These are phyloP conservation scores for Erynnis tages DNA, from an alignment of 2,888 invertebrate genomes.

Conservation along the genomic window DNA sequence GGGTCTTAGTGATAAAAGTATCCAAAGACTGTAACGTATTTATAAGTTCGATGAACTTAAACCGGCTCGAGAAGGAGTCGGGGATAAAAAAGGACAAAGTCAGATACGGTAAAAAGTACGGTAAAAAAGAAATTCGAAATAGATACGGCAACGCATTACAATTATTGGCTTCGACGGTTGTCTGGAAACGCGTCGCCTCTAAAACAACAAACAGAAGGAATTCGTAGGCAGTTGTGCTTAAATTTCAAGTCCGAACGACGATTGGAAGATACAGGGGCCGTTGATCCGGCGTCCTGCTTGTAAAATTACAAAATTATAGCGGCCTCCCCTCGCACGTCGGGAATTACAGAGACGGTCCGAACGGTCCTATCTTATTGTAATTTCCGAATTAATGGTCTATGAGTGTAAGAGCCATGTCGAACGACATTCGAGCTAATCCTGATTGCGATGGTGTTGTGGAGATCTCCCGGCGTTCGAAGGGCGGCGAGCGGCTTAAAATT, in stretches of 20 bases:
- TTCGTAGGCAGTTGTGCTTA: conserved; percentile 38
- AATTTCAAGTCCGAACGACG: conserved; percentile 26
- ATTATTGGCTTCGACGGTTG: conserved; percentile 36
- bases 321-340: conserved; percentile 12
- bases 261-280: conserved; percentile 40
- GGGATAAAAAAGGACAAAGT: conserved; percentile 66
- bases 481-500: conserved; percentile 18
- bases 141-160: conserved; percentile 48
- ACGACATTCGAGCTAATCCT: not conserved
- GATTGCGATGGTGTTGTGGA: not conserved
- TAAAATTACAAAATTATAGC: conserved; percentile 34
- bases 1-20: conserved; percentile 78
- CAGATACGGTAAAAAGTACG: conserved; percentile 69
- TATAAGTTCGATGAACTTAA: conserved; percentile 73
- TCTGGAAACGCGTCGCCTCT: conserved; percentile 42
- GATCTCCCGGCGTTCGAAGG: conserved; percentile 7
- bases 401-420: not conserved
- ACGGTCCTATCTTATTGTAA: not conserved
- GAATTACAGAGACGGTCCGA: not conserved
- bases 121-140: conserved; percentile 60
- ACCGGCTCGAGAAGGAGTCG: conserved; percentile 59
- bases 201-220: conserved; percentile 32
- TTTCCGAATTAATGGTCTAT: conserved; percentile 7
- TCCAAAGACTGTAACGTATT: conserved; percentile 81
- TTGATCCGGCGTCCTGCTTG: conserved; percentile 39